phyloP scores from a whole-genome alignment of 2,113 vertebrate genomes.

The Heterocephalus glaber region DNA sequence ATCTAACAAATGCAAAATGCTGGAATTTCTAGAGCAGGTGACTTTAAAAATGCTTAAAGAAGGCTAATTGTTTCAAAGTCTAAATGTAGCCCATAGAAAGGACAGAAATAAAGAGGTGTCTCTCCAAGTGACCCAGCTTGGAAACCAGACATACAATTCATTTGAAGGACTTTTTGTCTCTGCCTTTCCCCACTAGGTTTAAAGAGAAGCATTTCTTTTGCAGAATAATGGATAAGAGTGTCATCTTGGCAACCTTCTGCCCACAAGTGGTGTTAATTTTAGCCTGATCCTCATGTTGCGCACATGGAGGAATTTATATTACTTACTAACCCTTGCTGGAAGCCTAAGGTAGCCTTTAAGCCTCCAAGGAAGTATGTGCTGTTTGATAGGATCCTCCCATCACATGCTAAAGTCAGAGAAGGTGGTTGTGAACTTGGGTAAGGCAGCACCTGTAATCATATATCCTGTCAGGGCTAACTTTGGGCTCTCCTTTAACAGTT shows the following conservation, averaged over 20 bases:
- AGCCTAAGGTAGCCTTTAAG: constrained; percentile 66
- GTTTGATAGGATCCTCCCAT: constrained; percentile 61
- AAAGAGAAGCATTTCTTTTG: constrained; percentile 82
- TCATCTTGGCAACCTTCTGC: constrained; percentile 80
- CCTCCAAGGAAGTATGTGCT: constrained; percentile 70
- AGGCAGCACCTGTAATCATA: not conserved
- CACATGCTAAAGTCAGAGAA: not conserved
- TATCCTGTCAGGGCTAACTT: not conserved
- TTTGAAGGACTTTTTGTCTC: constrained; percentile 83
- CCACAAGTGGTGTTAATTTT: constrained; percentile 83
- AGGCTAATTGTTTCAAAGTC: constrained; percentile 81
- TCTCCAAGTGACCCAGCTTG: constrained; percentile 81
- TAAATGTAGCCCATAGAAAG: constrained; percentile 81
- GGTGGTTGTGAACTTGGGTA: constrained; percentile 41
- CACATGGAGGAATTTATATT: constrained; percentile 80
- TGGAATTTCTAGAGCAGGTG: constrained; percentile 86
- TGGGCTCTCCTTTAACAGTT: not conserved
- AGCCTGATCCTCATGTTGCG: constrained; percentile 77
- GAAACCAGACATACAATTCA: constrained; percentile 82
- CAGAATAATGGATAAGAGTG: constrained; percentile 81
- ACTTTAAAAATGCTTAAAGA: constrained; percentile 80
- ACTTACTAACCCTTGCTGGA: constrained; percentile 80
- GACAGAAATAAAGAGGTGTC: constrained; percentile 83
- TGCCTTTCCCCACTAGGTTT: constrained; percentile 83
- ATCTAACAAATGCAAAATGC: constrained; percentile 87